Evolutionary conservation across 2,113 vertebrate species (phyloP), one percentile per base, ranked within the genome.

Genomic region (Micronycteris hirsuta): DNA sequence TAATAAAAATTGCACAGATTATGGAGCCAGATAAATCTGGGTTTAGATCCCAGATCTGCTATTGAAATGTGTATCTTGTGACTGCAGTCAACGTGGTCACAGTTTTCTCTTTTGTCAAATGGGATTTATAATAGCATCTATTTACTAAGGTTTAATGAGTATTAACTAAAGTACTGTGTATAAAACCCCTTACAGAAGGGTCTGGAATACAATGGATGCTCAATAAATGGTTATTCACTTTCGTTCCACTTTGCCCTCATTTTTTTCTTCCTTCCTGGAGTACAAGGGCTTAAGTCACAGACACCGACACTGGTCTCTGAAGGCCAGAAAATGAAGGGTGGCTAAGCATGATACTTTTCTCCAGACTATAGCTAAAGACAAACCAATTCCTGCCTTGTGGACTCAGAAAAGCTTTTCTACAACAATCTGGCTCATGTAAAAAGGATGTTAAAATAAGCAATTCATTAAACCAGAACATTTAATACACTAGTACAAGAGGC

Each of bases 401-500:
- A 19, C 28, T 92, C 22, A 49, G 54, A 67, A 74, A 87, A 38
- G 7, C 26, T 96, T 45, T 80, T 91, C 54, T 52, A 12, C 81
- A 86, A 54, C 61, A 92, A 76, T 77, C 41, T 85, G 54, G 13
- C 36, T 11, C 38, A 71, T 33, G 14, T 26, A 93, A 11, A 81
- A 67, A 0, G 8, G n/a, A 74, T 15, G 11, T 38, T 77, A 96
- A 93, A 91, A 89, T 78, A 76, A 93, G 89, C 24, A 85, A 43
- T 68, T 89, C 47, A 86, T 89, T 73, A 93, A 96, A 76, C 11
- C 15, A 24, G 41, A 82, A 68, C 47, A 88, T 85, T 92, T 87
- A 63, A 81, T 68, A 65, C 77, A 45, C 12, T 56, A 91, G 47
- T 76, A 89, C 28, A 92, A 83, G 41, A 78, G 12, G 16, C 13